Evolutionary conservation across 53 echinoderm and acorn worm genomes (phyloP).

Genomic region (Antedon mediterranea): DNA sequence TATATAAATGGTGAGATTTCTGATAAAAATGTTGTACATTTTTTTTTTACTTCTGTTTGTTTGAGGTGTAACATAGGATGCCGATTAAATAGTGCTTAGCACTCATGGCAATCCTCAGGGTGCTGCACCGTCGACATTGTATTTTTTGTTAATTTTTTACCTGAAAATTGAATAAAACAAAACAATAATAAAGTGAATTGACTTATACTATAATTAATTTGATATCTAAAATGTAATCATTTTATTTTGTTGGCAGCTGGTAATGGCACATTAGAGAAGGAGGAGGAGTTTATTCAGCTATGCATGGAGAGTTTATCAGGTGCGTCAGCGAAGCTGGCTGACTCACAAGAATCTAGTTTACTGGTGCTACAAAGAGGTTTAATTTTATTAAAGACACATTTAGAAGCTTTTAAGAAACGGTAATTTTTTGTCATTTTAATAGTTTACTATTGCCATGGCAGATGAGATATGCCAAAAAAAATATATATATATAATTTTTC

Average conservation of each 20-base stretch:
- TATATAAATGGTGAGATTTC: conserved; percentile 55
- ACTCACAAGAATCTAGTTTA: conserved; percentile 46
- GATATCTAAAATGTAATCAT: too few species aligned
- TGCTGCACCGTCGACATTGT: background rate
- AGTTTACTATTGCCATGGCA: too few species aligned
- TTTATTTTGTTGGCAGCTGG: conserved; percentile 37
- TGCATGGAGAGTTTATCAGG: conserved; percentile 66
- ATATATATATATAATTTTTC: too few species aligned
- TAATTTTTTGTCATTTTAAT: background rate
- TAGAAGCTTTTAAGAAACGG: conserved; percentile 87
- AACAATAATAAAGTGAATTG: too few species aligned
- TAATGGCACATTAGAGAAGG: conserved; percentile 73
- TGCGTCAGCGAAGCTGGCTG: conserved; percentile 41
- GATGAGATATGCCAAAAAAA: too few species aligned
- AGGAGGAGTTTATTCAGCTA: conserved; percentile 68
- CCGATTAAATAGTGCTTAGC: too few species aligned
- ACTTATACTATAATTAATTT: too few species aligned
- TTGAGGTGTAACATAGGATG: too few species aligned
- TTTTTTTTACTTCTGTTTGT: too few species aligned
- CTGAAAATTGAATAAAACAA: background rate
- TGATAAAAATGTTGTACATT: background rate
- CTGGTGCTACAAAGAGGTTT: conserved; percentile 64
- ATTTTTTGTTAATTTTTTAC: background rate
- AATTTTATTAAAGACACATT: conserved; percentile 63
- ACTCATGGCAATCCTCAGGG: too few species aligned